Percentiles rank a stretch among this genome's conserved stretches.
Conservation (phyloP, 2,888 invertebrate species). For the Vanessa cardui region DNA sequence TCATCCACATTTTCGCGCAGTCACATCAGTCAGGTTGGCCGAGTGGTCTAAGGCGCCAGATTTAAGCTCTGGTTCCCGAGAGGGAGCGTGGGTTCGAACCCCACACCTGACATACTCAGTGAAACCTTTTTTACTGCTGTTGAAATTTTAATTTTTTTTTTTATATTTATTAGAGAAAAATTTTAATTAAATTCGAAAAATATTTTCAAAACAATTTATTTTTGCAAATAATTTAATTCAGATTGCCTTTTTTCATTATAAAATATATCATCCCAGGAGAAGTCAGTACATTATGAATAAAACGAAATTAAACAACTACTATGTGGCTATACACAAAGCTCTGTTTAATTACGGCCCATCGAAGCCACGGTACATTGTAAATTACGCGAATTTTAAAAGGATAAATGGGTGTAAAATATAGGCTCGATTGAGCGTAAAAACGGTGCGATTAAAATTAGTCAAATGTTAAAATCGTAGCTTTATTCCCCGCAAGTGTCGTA, state of each 20-base stretch:
- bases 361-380: slow-evolving; percentile 62
- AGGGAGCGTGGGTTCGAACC: slow-evolving; percentile 87
- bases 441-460: slow-evolving; percentile 73
- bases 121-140: no score
- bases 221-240: not conserved
- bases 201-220: no score
- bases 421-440: slow-evolving; percentile 64
- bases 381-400: slow-evolving; percentile 67
- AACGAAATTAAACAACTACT: slow-evolving; percentile 58
- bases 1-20: accelerated
- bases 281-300: slow-evolving; percentile 32
- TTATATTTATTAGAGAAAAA: no score
- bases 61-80: slow-evolving; percentile 91
- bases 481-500: slow-evolving; percentile 65
- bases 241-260: not conserved
- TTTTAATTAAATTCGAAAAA: no score
- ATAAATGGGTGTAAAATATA: slow-evolving; percentile 67
- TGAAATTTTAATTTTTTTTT: no score
- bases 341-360: slow-evolving; percentile 67
- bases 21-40: slow-evolving; percentile 30
- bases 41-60: slow-evolving; percentile 85
- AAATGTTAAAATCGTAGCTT: slow-evolving; percentile 68
- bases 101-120: slow-evolving; percentile 33
- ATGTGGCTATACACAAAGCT: slow-evolving; percentile 63
- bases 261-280: not conserved